Evolutionary conservation across 2,888 invertebrate species (phyloP).

Genomic region (Sarcophaga caerulescens): DNA sequence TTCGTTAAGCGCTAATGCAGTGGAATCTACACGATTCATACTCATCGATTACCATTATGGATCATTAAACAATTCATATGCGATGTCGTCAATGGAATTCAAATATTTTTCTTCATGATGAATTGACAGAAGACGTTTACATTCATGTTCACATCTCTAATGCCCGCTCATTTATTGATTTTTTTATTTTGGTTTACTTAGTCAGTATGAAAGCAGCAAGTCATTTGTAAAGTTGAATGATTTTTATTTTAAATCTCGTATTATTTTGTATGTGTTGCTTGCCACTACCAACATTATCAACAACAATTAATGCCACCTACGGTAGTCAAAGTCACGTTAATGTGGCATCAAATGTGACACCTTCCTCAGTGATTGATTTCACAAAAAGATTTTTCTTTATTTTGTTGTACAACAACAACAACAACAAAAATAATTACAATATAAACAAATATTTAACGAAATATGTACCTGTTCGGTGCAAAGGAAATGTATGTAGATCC

Average conservation of each 20-base stretch:
- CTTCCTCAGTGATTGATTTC: constrained; percentile 52
- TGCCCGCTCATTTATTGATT: background rate
- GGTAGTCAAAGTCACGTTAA: constrained; percentile 74
- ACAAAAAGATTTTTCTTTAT: background rate
- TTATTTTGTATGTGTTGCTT: too few relatives aligned
- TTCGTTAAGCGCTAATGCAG: constrained; percentile 12
- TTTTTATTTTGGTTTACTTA: background rate
- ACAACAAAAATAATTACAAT: background rate
- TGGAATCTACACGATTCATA: constrained; percentile 50
- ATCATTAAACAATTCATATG: constrained; percentile 38
- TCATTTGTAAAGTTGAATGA: constrained; percentile 39
- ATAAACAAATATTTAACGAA: too few relatives aligned
- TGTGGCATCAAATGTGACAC: constrained; percentile 36
- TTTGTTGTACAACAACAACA: background rate
- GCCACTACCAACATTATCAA: too few relatives aligned
- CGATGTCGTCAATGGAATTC: background rate
- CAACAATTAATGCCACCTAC: constrained; percentile 63
- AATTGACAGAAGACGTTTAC: background rate
- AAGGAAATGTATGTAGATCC: too few relatives aligned
- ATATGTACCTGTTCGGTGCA: too few relatives aligned
- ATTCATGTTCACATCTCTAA: background rate
- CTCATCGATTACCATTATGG: constrained; percentile 60
- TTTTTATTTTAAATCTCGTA: constrained; percentile 18
- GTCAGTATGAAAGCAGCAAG: constrained; percentile 2
- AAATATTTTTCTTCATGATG: background rate